These are phyloP conservation scores for Microhierax caerulescens DNA, from an alignment of 2,797 vertebrate species.

Conservation along the genomic window DNA sequence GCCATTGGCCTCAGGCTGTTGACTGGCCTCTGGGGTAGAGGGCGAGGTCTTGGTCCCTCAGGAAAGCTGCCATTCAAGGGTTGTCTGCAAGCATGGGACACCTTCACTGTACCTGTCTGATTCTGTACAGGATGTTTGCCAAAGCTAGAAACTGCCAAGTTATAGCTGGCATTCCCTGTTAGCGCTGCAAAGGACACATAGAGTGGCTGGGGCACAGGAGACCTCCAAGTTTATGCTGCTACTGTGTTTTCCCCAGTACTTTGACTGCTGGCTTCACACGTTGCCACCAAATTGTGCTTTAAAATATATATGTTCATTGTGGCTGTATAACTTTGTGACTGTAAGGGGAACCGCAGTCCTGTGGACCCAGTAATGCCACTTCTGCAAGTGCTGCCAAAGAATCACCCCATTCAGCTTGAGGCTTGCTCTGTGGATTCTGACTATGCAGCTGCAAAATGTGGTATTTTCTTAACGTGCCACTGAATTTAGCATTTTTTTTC, in stretches of 20 bases:
- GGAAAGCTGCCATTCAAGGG: neutral
- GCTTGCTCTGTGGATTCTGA: neutral
- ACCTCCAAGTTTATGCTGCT: neutral
- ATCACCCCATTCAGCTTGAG: neutral
- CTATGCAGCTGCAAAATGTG: neutral
- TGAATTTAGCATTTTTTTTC: neutral
- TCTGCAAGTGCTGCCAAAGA: neutral
- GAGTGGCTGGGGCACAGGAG: neutral
- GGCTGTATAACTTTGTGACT: neutral
- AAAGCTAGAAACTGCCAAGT: neutral
- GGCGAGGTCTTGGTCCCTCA: neutral
- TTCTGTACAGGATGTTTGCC: neutral
- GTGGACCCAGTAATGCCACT: neutral
- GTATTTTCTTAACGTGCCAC: neutral
- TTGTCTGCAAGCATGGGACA: neutral
- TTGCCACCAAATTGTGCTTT: neutral
- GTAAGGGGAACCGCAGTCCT: neutral
- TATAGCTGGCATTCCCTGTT: accelerated
- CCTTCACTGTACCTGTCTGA: neutral
- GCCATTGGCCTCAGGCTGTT: neutral
- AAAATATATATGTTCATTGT: neutral
- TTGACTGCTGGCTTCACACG: neutral
- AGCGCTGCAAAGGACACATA: neutral
- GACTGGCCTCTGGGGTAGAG: neutral
- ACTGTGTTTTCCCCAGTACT: neutral